These are phyloP conservation scores for Pempheris klunzingeri DNA, from an alignment of 2,797 vertebrate genomes.

Conservation along the genomic window DNA sequence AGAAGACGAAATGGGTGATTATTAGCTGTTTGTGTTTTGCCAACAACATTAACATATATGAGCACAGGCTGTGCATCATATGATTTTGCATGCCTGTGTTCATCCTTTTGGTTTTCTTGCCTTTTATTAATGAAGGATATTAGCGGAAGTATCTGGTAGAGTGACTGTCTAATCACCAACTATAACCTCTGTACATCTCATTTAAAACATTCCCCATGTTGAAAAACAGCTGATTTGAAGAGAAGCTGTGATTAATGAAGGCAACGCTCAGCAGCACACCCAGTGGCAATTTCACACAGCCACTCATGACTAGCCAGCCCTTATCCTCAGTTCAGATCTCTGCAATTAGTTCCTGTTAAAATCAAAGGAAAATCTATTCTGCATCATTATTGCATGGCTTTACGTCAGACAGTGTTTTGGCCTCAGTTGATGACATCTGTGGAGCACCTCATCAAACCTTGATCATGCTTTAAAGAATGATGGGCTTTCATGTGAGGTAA, in stretches of 20 bases:
- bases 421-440: constrained; percentile 40
- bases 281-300: constrained; percentile 47
- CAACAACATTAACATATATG: not conserved
- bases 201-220: constrained; percentile 47
- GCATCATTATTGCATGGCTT: constrained; percentile 62
- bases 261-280: constrained; percentile 38
- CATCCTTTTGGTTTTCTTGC: not conserved
- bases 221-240: constrained; percentile 47
- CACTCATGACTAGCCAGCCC: constrained; percentile 4
- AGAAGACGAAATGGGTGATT: constrained; percentile 13
- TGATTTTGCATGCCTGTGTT: constrained; percentile 1
- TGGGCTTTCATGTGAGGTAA: constrained; percentile 20
- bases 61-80: not conserved
- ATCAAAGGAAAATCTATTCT: constrained; percentile 56
- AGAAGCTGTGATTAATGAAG: constrained; percentile 55
- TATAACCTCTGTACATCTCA: constrained; percentile 40
- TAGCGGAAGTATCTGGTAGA: constrained; percentile 22
- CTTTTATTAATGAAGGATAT: constrained; percentile 30
- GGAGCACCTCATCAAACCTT: constrained; percentile 43
- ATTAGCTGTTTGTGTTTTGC: constrained; percentile 9
- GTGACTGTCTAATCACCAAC: constrained; percentile 45
- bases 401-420: constrained; percentile 58
- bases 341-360: constrained; percentile 64
- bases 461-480: constrained; percentile 40
- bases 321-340: constrained; percentile 44